Base-by-base conservation (phyloP, 2,113 vertebrate species). In the Tachysurus fulvidraco region DNA sequence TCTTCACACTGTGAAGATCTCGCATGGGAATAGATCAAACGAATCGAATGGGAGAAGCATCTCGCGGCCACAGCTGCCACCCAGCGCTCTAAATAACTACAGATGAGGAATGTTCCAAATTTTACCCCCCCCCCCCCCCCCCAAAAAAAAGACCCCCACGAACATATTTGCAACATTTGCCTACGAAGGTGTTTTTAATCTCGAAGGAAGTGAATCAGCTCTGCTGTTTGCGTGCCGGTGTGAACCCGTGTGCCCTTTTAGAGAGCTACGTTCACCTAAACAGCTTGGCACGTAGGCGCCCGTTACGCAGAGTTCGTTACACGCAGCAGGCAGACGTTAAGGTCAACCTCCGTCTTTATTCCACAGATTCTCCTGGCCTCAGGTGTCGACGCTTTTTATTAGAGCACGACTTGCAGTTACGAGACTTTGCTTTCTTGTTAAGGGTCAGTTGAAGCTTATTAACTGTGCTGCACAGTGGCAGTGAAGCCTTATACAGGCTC, bases 61-160 rank as follows among this genome's bases (percentile, higher is more conserved):
- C 93, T 93, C 93, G 93, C 55, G 92, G 93, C 93, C 92, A 92
- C 91, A 93, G 93, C 93, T 93, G 94, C 91, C 94, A 93, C 94
- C 94, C 94, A 95, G 94, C 94, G 88, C 93, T 94, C 94, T 93
- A 94, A 95, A 94, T 92, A 93, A 91, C 93, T 92, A 92, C 94
- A 95, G 93, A 95, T 94, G 94, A 95, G 93, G 94, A 95, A 94
- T 95, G 94, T 93, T 93, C 91, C 89, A 83, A 92, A 89, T 81
- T 93, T 93, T 55, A 55, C 19, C 23, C 74, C 36, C 1, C 36
- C 36, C 36, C 36, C 36, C 36, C n/a, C n/a, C n/a, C n/a, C n/a
- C n/a, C n/a, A 73, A 73, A 23, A 25, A 55, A 59, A 64, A 77
- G 52, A 74, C 84, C 86, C 80, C 46, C 89, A 81, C 81, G 44